phyloP scores from a whole-genome alignment of 2,888 invertebrate genomes.

The Nephrocerus scutellatus region DNA sequence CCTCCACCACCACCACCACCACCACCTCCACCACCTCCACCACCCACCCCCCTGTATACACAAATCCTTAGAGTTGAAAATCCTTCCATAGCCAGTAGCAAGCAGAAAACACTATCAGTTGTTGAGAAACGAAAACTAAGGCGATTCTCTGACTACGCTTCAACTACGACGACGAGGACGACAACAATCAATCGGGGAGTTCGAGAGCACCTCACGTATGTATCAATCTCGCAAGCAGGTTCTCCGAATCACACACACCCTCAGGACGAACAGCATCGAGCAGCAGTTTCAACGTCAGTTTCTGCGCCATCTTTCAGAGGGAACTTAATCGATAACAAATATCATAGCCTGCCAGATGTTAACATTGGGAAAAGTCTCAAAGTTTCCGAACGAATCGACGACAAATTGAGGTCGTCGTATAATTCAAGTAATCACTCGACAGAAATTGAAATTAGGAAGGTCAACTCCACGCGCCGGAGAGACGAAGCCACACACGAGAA shows the following conservation, averaged over 20 bases:
- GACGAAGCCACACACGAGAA: conserved; percentile 2
- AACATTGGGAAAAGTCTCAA: conserved; percentile 62
- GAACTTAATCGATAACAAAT: conserved; percentile 58
- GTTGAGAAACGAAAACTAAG: conserved; percentile 45
- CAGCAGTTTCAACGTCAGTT: conserved; percentile 27
- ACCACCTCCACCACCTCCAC: too few relatives aligned
- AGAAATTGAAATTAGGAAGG: conserved; percentile 14
- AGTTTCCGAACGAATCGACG: conserved; percentile 65
- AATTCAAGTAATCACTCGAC: conserved; percentile 32
- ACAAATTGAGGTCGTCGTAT: conserved; percentile 54
- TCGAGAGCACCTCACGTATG: conserved; percentile 27
- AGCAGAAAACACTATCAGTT: conserved; percentile 53
- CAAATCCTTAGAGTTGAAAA: conserved; percentile 36
- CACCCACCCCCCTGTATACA: conserved; percentile 30
- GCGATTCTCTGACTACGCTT: conserved; percentile 29
- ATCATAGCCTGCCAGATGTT: conserved; percentile 64
- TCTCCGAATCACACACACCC: too few relatives aligned
- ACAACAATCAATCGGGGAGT: conserved; percentile 22
- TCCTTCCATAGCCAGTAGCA: conserved; percentile 44
- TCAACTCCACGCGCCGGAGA: conserved; percentile 1
- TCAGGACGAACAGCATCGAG: too few relatives aligned
- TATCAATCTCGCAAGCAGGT: too few relatives aligned
- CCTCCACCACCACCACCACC: too few relatives aligned
- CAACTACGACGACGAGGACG: conserved; percentile 12
- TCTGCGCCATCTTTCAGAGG: conserved; percentile 26